Base-by-base conservation (phyloP, 2,113 vertebrate genomes). In the Bambusicola thoracicus region DNA sequence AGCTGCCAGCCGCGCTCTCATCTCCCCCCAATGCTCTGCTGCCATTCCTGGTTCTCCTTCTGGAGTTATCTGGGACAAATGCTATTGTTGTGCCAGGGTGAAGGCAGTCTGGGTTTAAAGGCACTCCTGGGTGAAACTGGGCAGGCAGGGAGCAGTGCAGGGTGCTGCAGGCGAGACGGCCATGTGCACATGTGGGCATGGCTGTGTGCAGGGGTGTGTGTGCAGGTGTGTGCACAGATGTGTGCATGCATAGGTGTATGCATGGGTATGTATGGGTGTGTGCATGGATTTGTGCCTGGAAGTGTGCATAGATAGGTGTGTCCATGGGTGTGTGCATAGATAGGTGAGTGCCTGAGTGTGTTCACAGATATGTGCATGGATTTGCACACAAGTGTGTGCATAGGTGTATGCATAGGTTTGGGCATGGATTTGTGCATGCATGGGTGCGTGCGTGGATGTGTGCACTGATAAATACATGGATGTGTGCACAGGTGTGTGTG, bases 41-140 rank as follows among this genome's bases (percentile, higher is more conserved):
- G 6, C 74, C 40, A 8, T 27, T 38, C 38, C 41, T 75, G 12
- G 34, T 89, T 44, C 40, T 76, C 74, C 36, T 51, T 81, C 16
- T 22, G 58, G 44, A 43, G 94, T 92, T 94, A 25, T 36, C 68
- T 78, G 73, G 59, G 91, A 53, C 70, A 81, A 69, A 96, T 93
- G 61, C 79, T 90, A 53, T 34, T 68, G 46, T 88, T 95, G 74
- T 59, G 79, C 34, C 46, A 18, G 56, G 69, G 75, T 5, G 1
- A 92, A 93, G 92, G 84, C 74, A 51, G 62, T 77, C 89, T 81
- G 92, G 81, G 77, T 95, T 95, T 85, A 85, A 90, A 90, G 74
- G 89, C 96, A 94, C 38, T 87, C 82, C 44, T n/a, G 94, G 96
- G 95, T 81, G 92, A 97, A 97, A 97, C 96, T 11, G 1, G 96